Evolutionary conservation across 1,140 invertebrate genomes (phyloP), one percentile per base, ranked within the genome.

Genomic region (Chironomus striatipennis): DNA sequence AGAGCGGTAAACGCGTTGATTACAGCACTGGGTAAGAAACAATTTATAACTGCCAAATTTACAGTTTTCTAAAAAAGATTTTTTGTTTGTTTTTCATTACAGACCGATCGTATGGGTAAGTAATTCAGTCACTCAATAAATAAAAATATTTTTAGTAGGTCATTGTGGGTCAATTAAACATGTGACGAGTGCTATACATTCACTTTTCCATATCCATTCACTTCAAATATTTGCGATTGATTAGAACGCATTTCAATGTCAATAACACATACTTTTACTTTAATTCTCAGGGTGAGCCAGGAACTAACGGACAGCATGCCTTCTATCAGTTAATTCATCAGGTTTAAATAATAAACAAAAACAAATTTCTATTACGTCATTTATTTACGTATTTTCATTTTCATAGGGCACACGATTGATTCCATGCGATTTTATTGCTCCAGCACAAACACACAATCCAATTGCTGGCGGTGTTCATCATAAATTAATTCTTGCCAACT

Each of bases 261-360:
- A 57, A 15, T 57, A 57, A 12, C n/a, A 8, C 43, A 12, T 57
- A 78, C 93, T 93, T 20, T 86, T 87, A 77, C 84, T 87, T 1
- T 87, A 86, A 85, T 70, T 70, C n/a, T 57, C 18, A 70, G 65
- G 98, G 98, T 72, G 97, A 99, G 84, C 97, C 98, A 17, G 98
- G 98, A 47, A 99, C 98, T 7, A 99, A 99, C 84, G 98, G 98
- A n/a, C 98, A 98, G 79, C 96, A 98, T 84, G 96, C 96, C 75
- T 98, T 98, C 86, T 98, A 98, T 84, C 96, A 98, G 84, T 86
- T 98, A 21, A 95, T 98, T 78, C 96, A 98, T 83, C 96, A 96
- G 83, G 93, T 70, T 8, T 5, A n/a, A n/a, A 10, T 70, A 89
- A 20, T 5, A 34, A 34, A 21, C 18, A 89, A 75, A 90, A 88